Evolutionary conservation across 64 coral and sea anemone species (phyloP), one percentile per base, ranked within the genome.

Genomic region (Astreopora myriophthalma): DNA sequence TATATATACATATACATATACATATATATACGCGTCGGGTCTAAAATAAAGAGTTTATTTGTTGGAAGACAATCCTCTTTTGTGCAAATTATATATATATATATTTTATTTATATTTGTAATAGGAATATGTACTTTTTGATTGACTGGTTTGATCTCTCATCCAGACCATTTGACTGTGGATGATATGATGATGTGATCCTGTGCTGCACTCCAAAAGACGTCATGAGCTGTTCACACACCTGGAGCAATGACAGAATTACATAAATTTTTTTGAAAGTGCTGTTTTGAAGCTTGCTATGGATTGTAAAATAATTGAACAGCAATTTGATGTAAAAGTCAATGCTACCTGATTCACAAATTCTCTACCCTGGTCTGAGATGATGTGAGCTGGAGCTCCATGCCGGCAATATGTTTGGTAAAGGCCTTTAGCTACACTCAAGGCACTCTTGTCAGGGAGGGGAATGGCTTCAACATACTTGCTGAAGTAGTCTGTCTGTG

Each of bases 391-490:
- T 29, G 90, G 80, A 48, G 90, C 51, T 60, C 90, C 80, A 76
- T 85, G 90, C 37, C 71, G 52, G 34, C 90, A 92, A 38, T 85
- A 77, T 40, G 58, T 12, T 32, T 62, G 75, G 51, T 75, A 92
- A 19, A 92, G 71, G n/a, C 49, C 90, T 29, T 85, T 74, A 16
- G 90, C 90, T 19, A 92, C 90, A 84, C 90, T 75, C 10, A 40
- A 16, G 0, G 90, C 79, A 32, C 67, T 74, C 71, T 92, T 92
- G 39, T 92, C 81, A 48, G 71, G 36, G 9, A 92, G 70, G 44
- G 90, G 90, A 23, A 75, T 29, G 16, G 80, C 90, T 22, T 92
- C 90, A 20, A 92, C 80, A 37, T 92, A 92, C 58, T 92, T 86
- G 38, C 80, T 92, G 28, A 92, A 86, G 49, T 86, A 92, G 58